Evolutionary conservation across 2,888 invertebrate species (phyloP).

Genomic region (Cephus spinipes): DNA sequence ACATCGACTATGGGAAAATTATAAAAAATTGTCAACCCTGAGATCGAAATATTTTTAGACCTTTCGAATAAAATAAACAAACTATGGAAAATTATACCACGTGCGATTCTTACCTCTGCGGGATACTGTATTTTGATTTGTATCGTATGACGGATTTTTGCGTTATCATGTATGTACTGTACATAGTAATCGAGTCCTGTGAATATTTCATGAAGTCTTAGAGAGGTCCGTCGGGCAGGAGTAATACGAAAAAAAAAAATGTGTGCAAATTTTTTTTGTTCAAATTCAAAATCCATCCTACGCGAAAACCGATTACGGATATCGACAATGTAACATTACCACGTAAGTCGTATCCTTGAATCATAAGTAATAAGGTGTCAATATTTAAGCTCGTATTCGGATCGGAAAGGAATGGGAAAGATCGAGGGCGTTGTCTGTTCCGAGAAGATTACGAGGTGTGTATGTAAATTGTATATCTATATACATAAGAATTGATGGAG

Average conservation of each 20-base stretch:
- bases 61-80: no score
- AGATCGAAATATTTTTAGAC: no score
- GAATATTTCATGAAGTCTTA: conserved; percentile 60
- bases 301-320: no score
- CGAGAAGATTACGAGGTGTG: background rate
- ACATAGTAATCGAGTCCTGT: conserved; percentile 53
- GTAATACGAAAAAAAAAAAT: conserved; percentile 36
- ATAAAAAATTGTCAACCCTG: no score
- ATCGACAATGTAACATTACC: no score
- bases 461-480: conserved; percentile 13
- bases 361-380: no score
- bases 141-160: conserved; percentile 41
- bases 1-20: no score
- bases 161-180: conserved; percentile 29
- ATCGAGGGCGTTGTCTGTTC: no score
- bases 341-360: no score
- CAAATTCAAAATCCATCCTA: background rate
- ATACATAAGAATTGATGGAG: background rate
- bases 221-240: conserved; percentile 50
- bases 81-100: conserved; percentile 46
- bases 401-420: no score
- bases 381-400: no score
- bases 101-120: conserved; percentile 31
- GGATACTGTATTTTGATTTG: background rate
- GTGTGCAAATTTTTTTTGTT: background rate